Evolutionary conservation across 2,797 vertebrate genomes (phyloP).

Genomic region (Lepidocolaptes lacrymiger): DNA sequence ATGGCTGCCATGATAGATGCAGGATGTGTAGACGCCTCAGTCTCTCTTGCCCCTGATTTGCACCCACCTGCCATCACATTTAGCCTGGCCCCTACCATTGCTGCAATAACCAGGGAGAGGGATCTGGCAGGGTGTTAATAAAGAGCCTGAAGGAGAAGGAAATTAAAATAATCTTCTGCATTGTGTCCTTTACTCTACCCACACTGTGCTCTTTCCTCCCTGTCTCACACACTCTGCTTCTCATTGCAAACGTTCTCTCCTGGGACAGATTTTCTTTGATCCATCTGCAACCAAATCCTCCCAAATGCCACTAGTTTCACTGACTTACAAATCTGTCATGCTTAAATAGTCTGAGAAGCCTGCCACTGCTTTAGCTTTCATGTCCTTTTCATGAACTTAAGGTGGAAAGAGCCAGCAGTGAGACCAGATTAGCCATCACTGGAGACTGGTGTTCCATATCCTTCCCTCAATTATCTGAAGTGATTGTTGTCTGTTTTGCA

Average conservation of each 20-base stretch:
- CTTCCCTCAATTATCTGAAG: background rate
- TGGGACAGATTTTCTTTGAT: conserved; percentile 51
- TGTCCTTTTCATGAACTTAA: background rate
- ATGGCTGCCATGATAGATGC: background rate
- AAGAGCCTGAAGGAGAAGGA: conserved; percentile 39
- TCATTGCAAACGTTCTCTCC: background rate
- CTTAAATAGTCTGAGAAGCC: background rate
- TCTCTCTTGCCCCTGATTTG: background rate
- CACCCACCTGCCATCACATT: background rate
- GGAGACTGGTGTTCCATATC: background rate
- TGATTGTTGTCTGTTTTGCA: background rate
- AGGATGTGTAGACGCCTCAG: background rate
- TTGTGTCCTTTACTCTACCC: background rate
- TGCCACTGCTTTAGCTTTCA: background rate
- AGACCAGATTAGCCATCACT: background rate
- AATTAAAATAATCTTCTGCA: conserved; percentile 22
- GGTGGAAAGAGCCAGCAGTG: background rate
- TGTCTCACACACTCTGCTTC: background rate
- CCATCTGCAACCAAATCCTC: conserved; percentile 33
- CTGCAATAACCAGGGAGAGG: background rate
- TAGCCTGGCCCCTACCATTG: background rate
- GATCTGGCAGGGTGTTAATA: conserved; percentile 53
- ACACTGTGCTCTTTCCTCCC: conserved; percentile 22
- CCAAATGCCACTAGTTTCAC: conserved; percentile 8
- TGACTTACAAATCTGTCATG: background rate